Percentiles rank a stretch among this genome's conserved stretches.
Conservation (phyloP, 2,113 vertebrate genomes). For the Neopipo cinnamomea region DNA sequence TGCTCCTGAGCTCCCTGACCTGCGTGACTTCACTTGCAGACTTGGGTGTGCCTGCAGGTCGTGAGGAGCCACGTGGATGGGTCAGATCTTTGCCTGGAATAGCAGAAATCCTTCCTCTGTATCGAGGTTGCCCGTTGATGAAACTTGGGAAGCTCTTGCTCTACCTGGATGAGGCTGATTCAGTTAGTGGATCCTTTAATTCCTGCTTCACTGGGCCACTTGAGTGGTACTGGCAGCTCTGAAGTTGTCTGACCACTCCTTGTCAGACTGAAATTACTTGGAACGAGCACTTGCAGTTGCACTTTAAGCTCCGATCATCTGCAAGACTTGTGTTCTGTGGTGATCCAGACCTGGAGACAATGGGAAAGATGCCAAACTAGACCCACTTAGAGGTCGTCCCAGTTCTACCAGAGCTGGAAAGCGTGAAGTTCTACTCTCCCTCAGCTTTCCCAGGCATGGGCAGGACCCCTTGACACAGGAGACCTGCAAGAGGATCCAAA, state of each 20-base stretch:
- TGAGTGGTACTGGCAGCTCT: background rate
- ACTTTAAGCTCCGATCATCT: background rate
- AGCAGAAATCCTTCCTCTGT: background rate
- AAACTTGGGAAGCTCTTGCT: background rate
- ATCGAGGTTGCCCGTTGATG: background rate
- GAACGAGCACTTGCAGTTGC: background rate
- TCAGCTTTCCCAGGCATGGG: background rate
- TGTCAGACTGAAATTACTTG: background rate
- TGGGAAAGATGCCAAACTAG: background rate
- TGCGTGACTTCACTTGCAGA: background rate
- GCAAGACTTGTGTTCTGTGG: background rate
- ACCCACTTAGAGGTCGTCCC: background rate
- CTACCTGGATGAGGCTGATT: background rate
- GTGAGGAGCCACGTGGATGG: background rate
- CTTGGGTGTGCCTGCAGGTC: background rate
- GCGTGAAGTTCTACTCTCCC: background rate
- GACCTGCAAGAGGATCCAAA: background rate
- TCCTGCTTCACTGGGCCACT: background rate
- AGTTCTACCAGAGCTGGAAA: background rate
- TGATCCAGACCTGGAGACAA: background rate
- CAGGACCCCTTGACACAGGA: background rate
- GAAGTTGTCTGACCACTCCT: background rate
- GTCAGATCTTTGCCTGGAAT: background rate
- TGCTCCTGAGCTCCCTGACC: background rate
- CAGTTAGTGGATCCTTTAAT: background rate